Conservation (phyloP, 2,888 invertebrate genomes). For the Luperina testacea region DNA sequence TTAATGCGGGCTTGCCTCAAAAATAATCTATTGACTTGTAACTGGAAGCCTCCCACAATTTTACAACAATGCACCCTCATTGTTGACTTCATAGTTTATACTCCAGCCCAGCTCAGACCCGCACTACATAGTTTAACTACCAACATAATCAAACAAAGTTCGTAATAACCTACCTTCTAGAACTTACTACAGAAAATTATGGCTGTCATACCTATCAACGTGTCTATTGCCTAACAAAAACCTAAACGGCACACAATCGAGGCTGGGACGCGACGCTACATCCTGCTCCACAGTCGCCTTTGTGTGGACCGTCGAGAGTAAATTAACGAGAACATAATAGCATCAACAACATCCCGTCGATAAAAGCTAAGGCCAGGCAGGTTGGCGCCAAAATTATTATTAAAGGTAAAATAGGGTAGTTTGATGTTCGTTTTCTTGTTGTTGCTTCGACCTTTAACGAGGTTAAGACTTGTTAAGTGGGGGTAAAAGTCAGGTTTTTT, state of each 20-base stretch:
- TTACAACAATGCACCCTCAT: background rate
- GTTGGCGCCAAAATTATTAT: slow-evolving; percentile 29
- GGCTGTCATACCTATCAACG: slow-evolving; percentile 1
- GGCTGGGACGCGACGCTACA: slow-evolving; percentile 2
- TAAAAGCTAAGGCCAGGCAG: slow-evolving; percentile 32
- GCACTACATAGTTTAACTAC: background rate
- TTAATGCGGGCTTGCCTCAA: background rate
- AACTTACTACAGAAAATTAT: background rate
- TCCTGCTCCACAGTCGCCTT: slow-evolving; percentile 41
- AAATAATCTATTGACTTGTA: background rate
- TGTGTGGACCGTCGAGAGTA: slow-evolving; percentile 34
- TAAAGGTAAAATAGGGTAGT: slow-evolving; percentile 41
- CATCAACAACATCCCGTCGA: slow-evolving; percentile 38
- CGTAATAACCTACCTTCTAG: slow-evolving; percentile 8
- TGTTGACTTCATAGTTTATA: background rate
- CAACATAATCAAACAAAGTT: background rate
- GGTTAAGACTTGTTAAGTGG: slow-evolving; percentile 6
- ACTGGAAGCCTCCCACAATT: background rate
- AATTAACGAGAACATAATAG: slow-evolving; percentile 49
- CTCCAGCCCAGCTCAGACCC: background rate
- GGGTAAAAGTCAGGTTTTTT: background rate
- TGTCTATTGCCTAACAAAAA: slow-evolving; percentile 35
- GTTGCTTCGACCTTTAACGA: slow-evolving; percentile 15
- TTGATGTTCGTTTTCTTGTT: slow-evolving; percentile 19
- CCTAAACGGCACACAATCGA: slow-evolving; percentile 42